Percentiles rank a stretch among this genome's conserved stretches.
Conservation (phyloP, 2,888 invertebrate genomes). For the Teleiodes luculella region DNA sequence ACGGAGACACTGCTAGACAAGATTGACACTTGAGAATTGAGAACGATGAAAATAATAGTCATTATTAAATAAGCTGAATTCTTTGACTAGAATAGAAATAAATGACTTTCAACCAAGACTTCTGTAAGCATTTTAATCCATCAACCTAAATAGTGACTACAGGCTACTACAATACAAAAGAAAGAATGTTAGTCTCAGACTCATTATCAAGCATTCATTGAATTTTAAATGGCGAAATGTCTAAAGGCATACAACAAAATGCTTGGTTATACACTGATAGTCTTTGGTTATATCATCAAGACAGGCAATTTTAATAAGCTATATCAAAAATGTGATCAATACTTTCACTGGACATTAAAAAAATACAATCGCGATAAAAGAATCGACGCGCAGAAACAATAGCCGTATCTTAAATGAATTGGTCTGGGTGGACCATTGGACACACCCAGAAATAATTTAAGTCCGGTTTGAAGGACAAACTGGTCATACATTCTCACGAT, state of each 20-base stretch:
- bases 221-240: neutral
- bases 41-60: neutral
- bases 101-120: no score
- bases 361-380: conserved; percentile 10
- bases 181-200: neutral
- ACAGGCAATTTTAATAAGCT: conserved; percentile 1
- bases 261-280: no score
- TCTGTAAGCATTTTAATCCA: neutral
- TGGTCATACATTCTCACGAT: conserved; percentile 57
- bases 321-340: conserved; percentile 11
- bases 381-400: conserved; percentile 2
- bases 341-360: conserved; percentile 8
- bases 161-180: neutral
- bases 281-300: conserved; percentile 5
- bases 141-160: neutral
- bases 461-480: conserved; percentile 33
- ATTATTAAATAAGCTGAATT: neutral
- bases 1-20: neutral
- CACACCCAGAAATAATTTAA: conserved; percentile 13
- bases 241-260: neutral
- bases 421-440: neutral
- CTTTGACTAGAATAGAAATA: neutral
- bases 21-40: neutral
- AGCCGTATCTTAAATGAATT: conserved; percentile 1
- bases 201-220: conserved; percentile 1